phyloP scores from a whole-genome alignment of 2,797 vertebrate genomes.

The Siniperca obscura region DNA sequence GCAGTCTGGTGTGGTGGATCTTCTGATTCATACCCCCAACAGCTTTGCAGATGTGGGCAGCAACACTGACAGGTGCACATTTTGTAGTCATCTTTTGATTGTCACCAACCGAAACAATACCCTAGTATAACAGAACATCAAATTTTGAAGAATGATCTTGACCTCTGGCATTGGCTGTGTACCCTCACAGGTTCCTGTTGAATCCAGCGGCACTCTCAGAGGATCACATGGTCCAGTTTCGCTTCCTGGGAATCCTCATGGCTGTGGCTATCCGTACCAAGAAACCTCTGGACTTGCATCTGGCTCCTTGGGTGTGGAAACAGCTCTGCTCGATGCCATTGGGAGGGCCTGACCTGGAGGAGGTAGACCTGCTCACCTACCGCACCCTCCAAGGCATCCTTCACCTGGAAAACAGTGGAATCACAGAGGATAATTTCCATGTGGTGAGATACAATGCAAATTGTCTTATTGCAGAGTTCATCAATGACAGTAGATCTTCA shows the following conservation, averaged over 20 bases:
- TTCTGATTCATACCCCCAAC: conserved; percentile 88
- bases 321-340: conserved; percentile 88
- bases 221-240: conserved; percentile 86
- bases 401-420: conserved; percentile 86
- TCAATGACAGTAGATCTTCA: neutral
- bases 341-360: conserved; percentile 83
- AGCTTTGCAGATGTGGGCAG: conserved; percentile 87
- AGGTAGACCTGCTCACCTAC: conserved; percentile 88
- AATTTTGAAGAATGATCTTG: neutral
- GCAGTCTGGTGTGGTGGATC: conserved; percentile 86
- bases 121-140: neutral
- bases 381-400: conserved; percentile 88
- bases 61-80: conserved; percentile 86
- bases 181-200: conserved; percentile 82
- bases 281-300: conserved; percentile 87
- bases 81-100: conserved; percentile 8
- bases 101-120: neutral
- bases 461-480: neutral
- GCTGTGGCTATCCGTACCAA: conserved; percentile 88
- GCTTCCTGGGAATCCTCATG: conserved; percentile 88
- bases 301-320: conserved; percentile 89
- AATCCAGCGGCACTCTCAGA: conserved; percentile 83
- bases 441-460: conserved; percentile 78
- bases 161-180: conserved; percentile 1
- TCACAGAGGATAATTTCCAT: conserved; percentile 88